Evolutionary conservation across 1,140 invertebrate genomes (phyloP).

Genomic region (Monomorium pharaonis): DNA sequence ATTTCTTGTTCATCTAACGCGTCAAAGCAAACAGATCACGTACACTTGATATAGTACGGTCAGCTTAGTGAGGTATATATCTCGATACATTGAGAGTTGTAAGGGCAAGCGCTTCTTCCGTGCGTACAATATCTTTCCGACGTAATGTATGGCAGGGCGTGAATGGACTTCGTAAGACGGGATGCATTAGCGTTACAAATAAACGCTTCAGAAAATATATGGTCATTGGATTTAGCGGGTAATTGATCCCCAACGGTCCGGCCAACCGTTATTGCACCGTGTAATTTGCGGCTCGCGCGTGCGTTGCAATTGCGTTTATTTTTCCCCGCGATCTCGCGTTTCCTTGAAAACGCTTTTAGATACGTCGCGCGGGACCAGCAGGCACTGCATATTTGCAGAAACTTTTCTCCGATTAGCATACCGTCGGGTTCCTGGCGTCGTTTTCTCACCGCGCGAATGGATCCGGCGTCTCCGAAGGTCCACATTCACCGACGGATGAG

Average conservation of each 20-base stretch:
- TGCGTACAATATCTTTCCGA: background rate
- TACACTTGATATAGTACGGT: constrained; percentile 11
- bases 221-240: background rate
- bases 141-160: constrained; percentile 14
- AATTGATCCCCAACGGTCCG: background rate
- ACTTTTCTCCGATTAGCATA: constrained; percentile 43
- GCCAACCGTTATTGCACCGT: background rate
- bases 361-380: background rate
- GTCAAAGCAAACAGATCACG: constrained; percentile 26
- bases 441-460: constrained; percentile 28
- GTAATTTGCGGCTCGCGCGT: background rate
- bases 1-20: background rate
- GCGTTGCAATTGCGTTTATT: background rate
- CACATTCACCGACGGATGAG: background rate
- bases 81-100: constrained; percentile 13
- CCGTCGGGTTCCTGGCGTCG: background rate
- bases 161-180: background rate
- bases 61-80: constrained; percentile 19
- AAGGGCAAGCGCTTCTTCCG: background rate
- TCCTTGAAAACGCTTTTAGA: background rate
- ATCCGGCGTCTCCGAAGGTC: background rate
- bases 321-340: background rate
- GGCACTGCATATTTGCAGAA: background rate
- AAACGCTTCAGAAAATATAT: background rate
- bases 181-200: constrained; percentile 27